Base-by-base conservation (phyloP, 37 sponge, comb jelly and placozoan species). In the Agelas oroides region DNA sequence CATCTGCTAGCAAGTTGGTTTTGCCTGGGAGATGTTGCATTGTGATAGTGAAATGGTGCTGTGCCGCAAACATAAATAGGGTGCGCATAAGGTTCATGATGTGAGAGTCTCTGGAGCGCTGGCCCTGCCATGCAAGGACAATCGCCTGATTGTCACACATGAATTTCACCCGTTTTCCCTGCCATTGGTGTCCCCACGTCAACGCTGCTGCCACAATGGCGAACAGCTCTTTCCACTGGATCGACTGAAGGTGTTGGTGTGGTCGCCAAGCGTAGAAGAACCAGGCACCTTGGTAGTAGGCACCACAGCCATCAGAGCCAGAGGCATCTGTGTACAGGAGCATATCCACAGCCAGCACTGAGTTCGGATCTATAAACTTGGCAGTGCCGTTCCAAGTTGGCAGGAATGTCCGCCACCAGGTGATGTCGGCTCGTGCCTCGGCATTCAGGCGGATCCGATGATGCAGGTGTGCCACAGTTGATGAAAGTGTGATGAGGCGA, bases 111-210 rank as follows among this genome's bases (percentile, higher is more conserved):
- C 46, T 71, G 53, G 88, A 69, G 31, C 63, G 34, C n/a, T 63
- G 27, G 56, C 37, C 34, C 11, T 70, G 20, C 81, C 80, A 71
- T 32, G 73, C 73, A 27, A 60, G 65, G 54, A 79, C 81, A 62
- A 87, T 73, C 17, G 88, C 65, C 59, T 46, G 55, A 59, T 87
- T 87, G 65, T 79, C 80, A 46, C 87, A 87, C 41, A 68, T 21
- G 71, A 86, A 78, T 55, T 24, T 27, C 23, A 86, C 56, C 18
- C 36, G 46, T 34, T 37, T 28, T n/a, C 71, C 17, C 19, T 34
- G 21, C 79, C 69, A 53, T 30, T 23, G 57, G 53, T 69, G 56
- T 24, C 79, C 78, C 87, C 87, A 86, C 17, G n/a, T n/a, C n/a
- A n/a, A n/a, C n/a, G n/a, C n/a, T 79, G 76, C 65, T 38, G 67